These are phyloP conservation scores for Chrysemys picta DNA, from an alignment of 2,113 vertebrate genomes.

Conservation along the genomic window DNA sequence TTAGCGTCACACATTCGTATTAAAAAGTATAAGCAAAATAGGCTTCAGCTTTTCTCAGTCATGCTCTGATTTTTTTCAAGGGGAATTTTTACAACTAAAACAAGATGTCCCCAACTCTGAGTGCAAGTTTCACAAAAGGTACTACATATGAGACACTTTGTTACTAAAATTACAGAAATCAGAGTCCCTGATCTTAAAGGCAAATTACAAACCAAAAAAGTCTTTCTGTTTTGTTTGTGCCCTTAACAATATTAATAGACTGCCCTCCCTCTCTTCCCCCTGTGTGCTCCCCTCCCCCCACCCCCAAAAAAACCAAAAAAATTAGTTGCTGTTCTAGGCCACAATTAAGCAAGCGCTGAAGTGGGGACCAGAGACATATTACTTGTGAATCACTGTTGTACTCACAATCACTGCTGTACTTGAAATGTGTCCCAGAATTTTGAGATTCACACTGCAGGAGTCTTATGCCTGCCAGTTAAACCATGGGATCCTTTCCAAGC, in stretches of 20 bases:
- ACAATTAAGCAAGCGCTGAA: background rate
- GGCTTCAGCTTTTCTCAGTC: background rate
- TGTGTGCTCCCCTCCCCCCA: too few species aligned
- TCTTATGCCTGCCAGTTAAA: background rate
- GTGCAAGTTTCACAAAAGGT: background rate
- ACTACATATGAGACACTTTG: background rate
- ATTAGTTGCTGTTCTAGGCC: background rate
- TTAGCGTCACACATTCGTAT: background rate
- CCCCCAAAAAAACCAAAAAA: too few species aligned
- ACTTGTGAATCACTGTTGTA: too few species aligned
- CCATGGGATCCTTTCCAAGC: background rate
- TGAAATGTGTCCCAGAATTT: background rate
- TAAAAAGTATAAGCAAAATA: background rate
- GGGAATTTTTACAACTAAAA: background rate
- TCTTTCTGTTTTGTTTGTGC: background rate
- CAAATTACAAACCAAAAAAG: background rate
- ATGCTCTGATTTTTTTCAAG: background rate
- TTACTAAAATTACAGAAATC: background rate
- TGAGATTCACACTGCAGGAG: rapidly evolving
- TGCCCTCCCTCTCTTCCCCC: too few species aligned
- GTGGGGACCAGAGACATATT: background rate
- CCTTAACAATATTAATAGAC: background rate
- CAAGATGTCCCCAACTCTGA: background rate
- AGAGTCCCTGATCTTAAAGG: background rate
- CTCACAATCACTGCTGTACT: too few species aligned